These are phyloP conservation scores for Leptodactylus fallax DNA, from an alignment of 2,797 vertebrate species.

Conservation along the genomic window DNA sequence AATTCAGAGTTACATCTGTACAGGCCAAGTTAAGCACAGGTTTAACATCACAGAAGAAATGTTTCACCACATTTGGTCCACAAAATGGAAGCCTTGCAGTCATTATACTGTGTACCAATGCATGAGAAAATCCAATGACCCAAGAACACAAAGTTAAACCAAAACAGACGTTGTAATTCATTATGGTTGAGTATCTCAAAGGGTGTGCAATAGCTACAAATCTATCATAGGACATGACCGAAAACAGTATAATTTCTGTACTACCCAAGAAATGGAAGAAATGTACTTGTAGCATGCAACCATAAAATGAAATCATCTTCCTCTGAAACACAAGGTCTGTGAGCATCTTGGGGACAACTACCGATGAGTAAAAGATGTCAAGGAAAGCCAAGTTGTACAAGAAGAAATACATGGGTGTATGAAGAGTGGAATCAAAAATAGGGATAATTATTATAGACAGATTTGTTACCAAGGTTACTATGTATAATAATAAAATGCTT, in stretches of 20 bases:
- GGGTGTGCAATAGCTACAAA: not conserved
- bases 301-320: not conserved
- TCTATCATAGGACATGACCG: not conserved
- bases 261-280: slow-evolving; percentile 2
- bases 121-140: no score
- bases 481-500: not conserved
- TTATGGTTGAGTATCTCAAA: no score
- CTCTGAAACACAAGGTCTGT: not conserved
- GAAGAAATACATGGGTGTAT: not conserved
- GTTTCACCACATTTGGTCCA: no score
- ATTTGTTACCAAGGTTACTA: not conserved
- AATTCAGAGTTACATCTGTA: no score
- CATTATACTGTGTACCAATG: no score
- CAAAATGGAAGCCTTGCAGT: no score
- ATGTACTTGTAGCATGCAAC: not conserved
- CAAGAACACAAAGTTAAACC: no score
- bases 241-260: not conserved
- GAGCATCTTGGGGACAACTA: not conserved
- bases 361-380: not conserved
- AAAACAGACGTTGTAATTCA: no score
- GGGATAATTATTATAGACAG: not conserved
- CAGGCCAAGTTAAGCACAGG: no score
- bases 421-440: not conserved
- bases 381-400: not conserved
- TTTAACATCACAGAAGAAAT: no score